Evolutionary conservation across 2,797 vertebrate genomes (phyloP), one percentile per base, ranked within the genome.

Genomic region (Helicolenus hilgendorfi): DNA sequence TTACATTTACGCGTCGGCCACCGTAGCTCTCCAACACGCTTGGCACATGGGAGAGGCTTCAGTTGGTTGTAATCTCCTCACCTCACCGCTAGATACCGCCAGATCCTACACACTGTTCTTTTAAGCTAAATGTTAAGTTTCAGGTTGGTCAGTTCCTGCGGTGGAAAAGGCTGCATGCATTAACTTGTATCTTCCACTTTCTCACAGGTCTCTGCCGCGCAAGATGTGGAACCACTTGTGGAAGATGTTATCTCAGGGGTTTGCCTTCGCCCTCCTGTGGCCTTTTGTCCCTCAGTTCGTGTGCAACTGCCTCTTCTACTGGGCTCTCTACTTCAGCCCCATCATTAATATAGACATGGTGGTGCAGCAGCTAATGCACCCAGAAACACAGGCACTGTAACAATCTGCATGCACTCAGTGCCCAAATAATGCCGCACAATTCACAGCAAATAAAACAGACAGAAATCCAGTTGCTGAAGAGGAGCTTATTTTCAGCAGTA

Each of bases 291-390:
- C 98, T 24, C 98, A 99, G 90, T 99, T 99, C 93, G 94, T 99
- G 79, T 99, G 98, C 96, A 98, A 98, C 90, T 98, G 98, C 94
- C 92, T 99, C 77, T 99, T 99, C 96, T 99, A 99, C 96, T 99
- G 98, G 98, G 98, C 97, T 31, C 97, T 99, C 80, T 99, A 99
- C 94, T 98, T 99, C 95, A 98, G 97, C 85, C 98, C 98, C 71
- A 97, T 99, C 67, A 98, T 99, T 89, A 99, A 99, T 81, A 98
- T 99, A 62, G 98, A 99, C 94, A 96, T 98, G 33, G 97, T 99
- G 77, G 98, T 99, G 79, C 98, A 98, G 93, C 98, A 98, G 87
- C 91, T 99, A 1, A 96, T 98, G 62, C 97, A 97, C 53, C 97
- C 98, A n/a, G 98, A 99, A 85, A 99, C 98, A 3, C 97, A 98